Evolutionary conservation across 2,888 invertebrate genomes (phyloP).

Genomic region (Pomacea canaliculata): DNA sequence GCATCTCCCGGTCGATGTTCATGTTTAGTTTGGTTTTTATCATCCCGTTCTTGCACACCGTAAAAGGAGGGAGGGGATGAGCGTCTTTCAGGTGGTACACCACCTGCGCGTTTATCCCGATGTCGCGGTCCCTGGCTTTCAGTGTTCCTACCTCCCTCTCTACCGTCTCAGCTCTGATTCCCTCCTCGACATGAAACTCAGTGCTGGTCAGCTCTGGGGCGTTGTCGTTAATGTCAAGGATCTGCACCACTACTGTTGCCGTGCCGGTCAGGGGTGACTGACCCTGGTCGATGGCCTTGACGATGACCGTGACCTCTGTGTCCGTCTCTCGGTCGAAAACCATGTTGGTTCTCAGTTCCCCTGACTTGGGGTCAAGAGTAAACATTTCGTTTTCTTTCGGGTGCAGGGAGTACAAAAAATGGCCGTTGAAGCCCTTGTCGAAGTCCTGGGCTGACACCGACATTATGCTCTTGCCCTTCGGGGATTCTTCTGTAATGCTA

Average conservation of each 20-base stretch:
- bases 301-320: slow-evolving; percentile 91
- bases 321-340: slow-evolving; percentile 87
- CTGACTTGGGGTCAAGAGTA: slow-evolving; percentile 85
- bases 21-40: slow-evolving; percentile 85
- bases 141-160: slow-evolving; percentile 90
- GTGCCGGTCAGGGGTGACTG: slow-evolving; percentile 83
- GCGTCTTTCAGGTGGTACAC: slow-evolving; percentile 73
- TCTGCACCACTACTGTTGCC: slow-evolving; percentile 80
- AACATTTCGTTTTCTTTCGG: slow-evolving; percentile 83
- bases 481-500: slow-evolving; percentile 56
- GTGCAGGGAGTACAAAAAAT: slow-evolving; percentile 72
- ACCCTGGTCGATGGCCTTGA: slow-evolving; percentile 83
- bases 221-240: slow-evolving; percentile 73
- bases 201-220: slow-evolving; percentile 49
- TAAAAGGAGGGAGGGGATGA: slow-evolving; percentile 81
- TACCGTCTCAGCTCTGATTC: slow-evolving; percentile 79
- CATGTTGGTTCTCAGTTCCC: slow-evolving; percentile 86
- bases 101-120: slow-evolving; percentile 90
- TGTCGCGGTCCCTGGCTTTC: slow-evolving; percentile 91
- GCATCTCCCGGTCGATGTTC: slow-evolving; percentile 85
- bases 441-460: slow-evolving; percentile 79
- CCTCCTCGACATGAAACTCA: slow-evolving; percentile 85
- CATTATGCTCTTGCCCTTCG: slow-evolving; percentile 41
- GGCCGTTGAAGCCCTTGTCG: slow-evolving; percentile 52
- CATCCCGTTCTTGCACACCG: slow-evolving; percentile 85